Base-by-base conservation (phyloP, 2,113 vertebrate species). In the Sapayoa aenigma region DNA sequence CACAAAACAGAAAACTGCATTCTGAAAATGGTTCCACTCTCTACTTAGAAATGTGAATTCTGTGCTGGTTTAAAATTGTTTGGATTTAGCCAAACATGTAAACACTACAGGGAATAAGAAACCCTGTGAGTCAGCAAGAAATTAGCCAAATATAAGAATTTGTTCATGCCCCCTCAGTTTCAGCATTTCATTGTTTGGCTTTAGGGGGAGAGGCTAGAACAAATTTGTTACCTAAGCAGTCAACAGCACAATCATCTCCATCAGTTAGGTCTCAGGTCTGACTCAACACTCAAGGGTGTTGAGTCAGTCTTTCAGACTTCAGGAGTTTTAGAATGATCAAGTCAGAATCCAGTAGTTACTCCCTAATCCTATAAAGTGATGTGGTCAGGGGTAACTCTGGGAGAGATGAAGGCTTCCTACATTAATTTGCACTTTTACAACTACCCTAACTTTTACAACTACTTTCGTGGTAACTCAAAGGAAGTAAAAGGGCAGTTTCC, bases 181-280 rank as follows among this genome's bases (percentile, higher is more conserved):
- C 7, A 4, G 11, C 9, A 11, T 16, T 53, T 47, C 56, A 5
- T 44, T 72, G 10, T 12, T 19, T 46, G 22, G 14, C 31, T 44
- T 35, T 4, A 20, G 33, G 2, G 0, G 0, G n/a, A 6, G 46
- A 46, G 44, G 15, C 15, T 1, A 59, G 27, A 11, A 71, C 24
- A 44, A n/a, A 18, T 37, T 5, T 63, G 19, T 16, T 46, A 53
- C 39, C 19, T 59, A 44, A 73, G 16, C 47, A 53, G 13, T 33
- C 31, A 67, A 35, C 41, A 11, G 39, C 21, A 52, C 14, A 73
- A 52, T 15, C 14, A 19, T 12, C 7, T 55, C 68, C 21, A 39
- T 37, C 49, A 55, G 4, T n/a, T 7, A 28, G 12, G 18, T 58
- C 23, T 92, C 25, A 55, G 20, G 21, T 59, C 35, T 77, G 12